Evolutionary conservation across 2,113 vertebrate species (phyloP).

Genomic region (Telmatochromis sp.): DNA sequence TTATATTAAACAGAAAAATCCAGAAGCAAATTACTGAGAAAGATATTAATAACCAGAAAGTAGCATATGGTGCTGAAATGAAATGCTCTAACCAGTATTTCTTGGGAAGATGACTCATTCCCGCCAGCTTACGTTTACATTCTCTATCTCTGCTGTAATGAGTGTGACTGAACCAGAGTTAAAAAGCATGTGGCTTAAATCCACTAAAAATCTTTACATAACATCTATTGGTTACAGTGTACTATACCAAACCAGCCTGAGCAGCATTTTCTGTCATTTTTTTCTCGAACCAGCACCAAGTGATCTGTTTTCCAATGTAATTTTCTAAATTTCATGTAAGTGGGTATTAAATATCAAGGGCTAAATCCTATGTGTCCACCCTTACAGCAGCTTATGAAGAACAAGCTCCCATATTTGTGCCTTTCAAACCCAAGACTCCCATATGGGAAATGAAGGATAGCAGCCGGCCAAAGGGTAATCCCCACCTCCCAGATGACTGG

Average conservation of each 20-base stretch:
- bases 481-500: constrained; percentile 8
- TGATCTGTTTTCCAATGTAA: background rate
- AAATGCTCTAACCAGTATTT: background rate
- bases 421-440: background rate
- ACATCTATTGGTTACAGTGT: background rate
- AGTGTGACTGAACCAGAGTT: background rate
- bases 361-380: background rate
- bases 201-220: background rate
- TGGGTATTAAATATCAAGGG: background rate
- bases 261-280: background rate
- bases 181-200: background rate
- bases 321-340: background rate
- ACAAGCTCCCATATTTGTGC: background rate
- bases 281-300: background rate
- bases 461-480: constrained; percentile 27
- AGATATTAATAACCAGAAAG: background rate
- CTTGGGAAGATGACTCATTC: background rate
- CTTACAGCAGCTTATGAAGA: background rate
- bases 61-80: background rate
- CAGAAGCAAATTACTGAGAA: background rate
- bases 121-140: background rate
- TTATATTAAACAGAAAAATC: background rate
- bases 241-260: background rate
- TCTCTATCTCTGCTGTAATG: background rate
- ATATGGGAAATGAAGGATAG: background rate